phyloP scores from a whole-genome alignment of 2,888 invertebrate species.

The Andrena minutula region DNA sequence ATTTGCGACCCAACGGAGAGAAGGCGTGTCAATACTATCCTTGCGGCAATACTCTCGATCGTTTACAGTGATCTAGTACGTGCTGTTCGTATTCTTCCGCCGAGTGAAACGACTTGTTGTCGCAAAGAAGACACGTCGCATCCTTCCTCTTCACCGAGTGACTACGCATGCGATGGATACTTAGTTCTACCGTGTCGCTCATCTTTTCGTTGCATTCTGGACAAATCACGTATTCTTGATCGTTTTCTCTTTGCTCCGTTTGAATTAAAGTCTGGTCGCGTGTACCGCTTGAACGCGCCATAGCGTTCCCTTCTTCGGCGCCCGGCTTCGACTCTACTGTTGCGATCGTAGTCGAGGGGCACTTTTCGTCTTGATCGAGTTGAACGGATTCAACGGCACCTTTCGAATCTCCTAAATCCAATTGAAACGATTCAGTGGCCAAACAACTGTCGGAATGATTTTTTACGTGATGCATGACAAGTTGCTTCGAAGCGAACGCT shows the following conservation, averaged over 20 bases:
- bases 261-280: neutral
- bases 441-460: slow-evolving; percentile 8
- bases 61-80: slow-evolving; percentile 48
- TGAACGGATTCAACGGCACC: neutral
- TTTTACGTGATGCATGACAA: slow-evolving; percentile 21
- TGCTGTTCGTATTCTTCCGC: slow-evolving; percentile 52
- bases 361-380: neutral
- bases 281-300: neutral
- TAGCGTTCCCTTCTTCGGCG: neutral
- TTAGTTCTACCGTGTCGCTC: slow-evolving; percentile 18
- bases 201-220: slow-evolving; percentile 42
- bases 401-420: neutral
- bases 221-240: slow-evolving; percentile 2
- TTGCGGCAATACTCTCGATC: slow-evolving; percentile 39
- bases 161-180: slow-evolving; percentile 33
- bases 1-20: neutral
- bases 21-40: neutral
- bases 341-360: neutral
- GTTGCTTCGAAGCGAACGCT: slow-evolving; percentile 30
- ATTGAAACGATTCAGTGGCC: neutral
- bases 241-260: neutral
- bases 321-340: neutral
- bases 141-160: slow-evolving; percentile 42
- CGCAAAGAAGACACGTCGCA: slow-evolving; percentile 46
- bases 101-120: slow-evolving; percentile 35